A percentile compares a stretch with the other conserved stretches of the same genome.
These are phyloP conservation scores for Chrysemys picta DNA, from an alignment of 2,113 vertebrate species.

Conservation along the genomic window DNA sequence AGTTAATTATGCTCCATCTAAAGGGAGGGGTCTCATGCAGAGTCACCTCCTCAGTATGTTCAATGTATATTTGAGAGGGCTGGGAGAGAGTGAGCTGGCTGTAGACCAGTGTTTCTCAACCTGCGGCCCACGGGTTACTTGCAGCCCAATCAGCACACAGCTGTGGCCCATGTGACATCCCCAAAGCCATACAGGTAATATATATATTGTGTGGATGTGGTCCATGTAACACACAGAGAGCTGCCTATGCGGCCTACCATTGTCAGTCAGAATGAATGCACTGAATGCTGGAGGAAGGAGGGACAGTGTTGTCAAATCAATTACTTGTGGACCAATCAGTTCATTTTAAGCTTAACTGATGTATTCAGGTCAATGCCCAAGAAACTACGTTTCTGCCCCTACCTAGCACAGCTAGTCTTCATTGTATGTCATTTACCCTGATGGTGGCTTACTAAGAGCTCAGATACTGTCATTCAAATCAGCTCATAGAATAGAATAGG, in stretches of 20 bases:
- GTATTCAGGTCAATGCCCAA: background rate
- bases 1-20: background rate
- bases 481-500: no score
- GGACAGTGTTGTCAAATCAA: background rate
- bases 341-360: background rate
- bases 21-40: background rate
- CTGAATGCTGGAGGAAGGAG: fast-evolving
- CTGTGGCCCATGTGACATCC: no score
- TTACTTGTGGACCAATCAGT: background rate
- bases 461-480: background rate
- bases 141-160: no score
- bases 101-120: no score
- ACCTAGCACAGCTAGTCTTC: background rate
- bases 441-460: background rate
- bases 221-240: no score
- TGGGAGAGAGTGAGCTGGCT: no score
- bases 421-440: background rate
- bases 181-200: no score
- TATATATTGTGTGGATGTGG: no score
- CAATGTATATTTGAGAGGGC: no score
- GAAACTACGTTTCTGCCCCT: background rate
- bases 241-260: no score
- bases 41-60: no score
- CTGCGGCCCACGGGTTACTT: no score
- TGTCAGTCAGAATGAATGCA: background rate